phyloP scores from a whole-genome alignment of 1,140 invertebrate genomes.

The Bicyclus anynana region DNA sequence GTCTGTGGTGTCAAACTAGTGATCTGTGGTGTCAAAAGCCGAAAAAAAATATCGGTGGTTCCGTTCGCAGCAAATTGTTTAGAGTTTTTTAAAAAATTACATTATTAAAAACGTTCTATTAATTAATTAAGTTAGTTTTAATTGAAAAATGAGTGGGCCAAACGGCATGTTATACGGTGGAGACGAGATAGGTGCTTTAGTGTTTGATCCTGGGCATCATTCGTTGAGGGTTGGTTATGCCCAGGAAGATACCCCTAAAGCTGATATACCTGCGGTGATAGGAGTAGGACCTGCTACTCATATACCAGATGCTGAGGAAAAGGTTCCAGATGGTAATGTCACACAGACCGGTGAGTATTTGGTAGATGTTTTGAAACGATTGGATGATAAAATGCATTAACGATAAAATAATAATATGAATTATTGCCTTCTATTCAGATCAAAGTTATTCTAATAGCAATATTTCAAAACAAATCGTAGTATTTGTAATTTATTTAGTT shows the following conservation, averaged over 20 bases:
- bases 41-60: too few relatives aligned
- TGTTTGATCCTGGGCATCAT: slow-evolving; percentile 91
- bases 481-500: too few relatives aligned
- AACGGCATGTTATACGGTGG: slow-evolving; percentile 89
- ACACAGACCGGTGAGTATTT: slow-evolving; percentile 68
- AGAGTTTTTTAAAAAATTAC: too few relatives aligned
- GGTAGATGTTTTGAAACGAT: background rate
- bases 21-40: too few relatives aligned
- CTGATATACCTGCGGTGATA: slow-evolving; percentile 92
- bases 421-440: too few relatives aligned
- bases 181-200: slow-evolving; percentile 98
- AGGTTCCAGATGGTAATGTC: slow-evolving; percentile 79
- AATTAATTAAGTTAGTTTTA: background rate
- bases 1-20: too few relatives aligned
- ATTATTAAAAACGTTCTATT: background rate
- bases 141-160: slow-evolving; percentile 50
- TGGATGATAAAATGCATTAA: too few relatives aligned
- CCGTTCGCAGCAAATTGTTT: background rate
- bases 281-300: slow-evolving; percentile 82
- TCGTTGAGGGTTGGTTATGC: slow-evolving; percentile 90
- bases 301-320: slow-evolving; percentile 80
- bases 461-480: too few relatives aligned
- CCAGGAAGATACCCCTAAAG: slow-evolving; percentile 95
- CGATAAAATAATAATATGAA: too few relatives aligned
- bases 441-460: too few relatives aligned